Evolutionary conservation across 2,113 vertebrate species (phyloP).

Genomic region (Myodes glareolus): DNA sequence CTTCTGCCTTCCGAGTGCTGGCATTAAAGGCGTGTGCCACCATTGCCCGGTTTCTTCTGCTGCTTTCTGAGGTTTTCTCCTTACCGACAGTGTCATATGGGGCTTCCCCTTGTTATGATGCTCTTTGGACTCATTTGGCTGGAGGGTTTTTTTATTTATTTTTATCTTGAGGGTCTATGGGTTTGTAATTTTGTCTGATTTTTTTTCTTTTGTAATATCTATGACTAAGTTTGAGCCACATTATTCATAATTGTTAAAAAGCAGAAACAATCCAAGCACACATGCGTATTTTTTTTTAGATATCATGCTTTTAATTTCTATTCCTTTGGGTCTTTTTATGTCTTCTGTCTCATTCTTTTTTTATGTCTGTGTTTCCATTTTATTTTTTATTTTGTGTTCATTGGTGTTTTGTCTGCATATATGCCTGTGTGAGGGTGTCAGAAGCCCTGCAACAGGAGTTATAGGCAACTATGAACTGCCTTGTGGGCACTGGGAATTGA

Average conservation of each 20-base stretch:
- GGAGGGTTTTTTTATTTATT: background rate
- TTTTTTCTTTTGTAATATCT: slow-evolving; percentile 24
- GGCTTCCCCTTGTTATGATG: background rate
- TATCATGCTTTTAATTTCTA: background rate
- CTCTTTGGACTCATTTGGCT: slow-evolving; percentile 32
- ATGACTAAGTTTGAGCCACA: background rate
- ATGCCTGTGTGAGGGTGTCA: background rate
- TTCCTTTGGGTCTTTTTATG: slow-evolving; percentile 1
- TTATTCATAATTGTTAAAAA: background rate
- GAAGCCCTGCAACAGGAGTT: background rate
- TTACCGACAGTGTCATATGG: background rate
- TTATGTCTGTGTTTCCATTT: background rate
- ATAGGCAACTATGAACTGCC: background rate
- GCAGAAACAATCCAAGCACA: background rate
- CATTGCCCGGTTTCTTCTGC: background rate
- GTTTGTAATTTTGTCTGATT: background rate
- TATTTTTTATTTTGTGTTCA: background rate
- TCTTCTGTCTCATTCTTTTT: slow-evolving; percentile 20
- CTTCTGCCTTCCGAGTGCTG: no score
- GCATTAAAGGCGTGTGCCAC: no score
- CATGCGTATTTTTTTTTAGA: background rate
- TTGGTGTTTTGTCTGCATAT: background rate
- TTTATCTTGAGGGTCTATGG: background rate
- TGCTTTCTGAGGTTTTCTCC: slow-evolving; percentile 9
- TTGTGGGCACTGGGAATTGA: background rate